Base-by-base conservation (phyloP, 1,140 invertebrate species). In the Pseudoatta argentina region DNA sequence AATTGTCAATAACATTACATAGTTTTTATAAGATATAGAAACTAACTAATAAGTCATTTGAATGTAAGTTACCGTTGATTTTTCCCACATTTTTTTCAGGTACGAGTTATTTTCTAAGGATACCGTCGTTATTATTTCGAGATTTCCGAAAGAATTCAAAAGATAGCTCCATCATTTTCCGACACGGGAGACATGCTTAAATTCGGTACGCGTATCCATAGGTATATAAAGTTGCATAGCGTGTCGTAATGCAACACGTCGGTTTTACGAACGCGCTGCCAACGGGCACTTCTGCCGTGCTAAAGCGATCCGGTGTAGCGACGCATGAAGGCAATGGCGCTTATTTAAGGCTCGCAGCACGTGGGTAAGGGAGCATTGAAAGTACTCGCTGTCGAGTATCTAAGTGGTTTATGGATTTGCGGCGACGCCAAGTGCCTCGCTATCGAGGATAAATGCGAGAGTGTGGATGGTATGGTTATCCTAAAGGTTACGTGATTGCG, bases 391-490 rank as follows among this genome's bases (percentile, higher is more conserved):
- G 77, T 71, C 77, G 77, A 71, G 77, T 71, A 78, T 66, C 76
- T 66, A 78, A 78, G 21, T 81, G 77, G 77, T 81, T 81, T 81
- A 81, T 81, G 64, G 64, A 81, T 81, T 18, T 81, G 77, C 77
- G 30, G 48, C 66, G 63, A 79, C 77, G 27, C 64, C 77, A 27
- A 76, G 73, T 76, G 73, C 73, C 73, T 61, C 39, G 57, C 21
- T 2, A 27, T 71, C 64, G 64, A 55, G 64, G 64, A 81, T 79
- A 69, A 79, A 79, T 66, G 77, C n/a, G 64, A 79, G 48, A 55
- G 63, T 44, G 48, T 18, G 48, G 63, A 69, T 44, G 63, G 48
- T 69, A 79, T 69, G 77, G 69, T 79, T 69, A 79, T 69, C 77
- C 77, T 39, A 79, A 79, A 79, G 77, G 63, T 79, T 81, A 81